Conservation (phyloP, 2,797 vertebrate genomes). For the Spheniscus humboldti region DNA sequence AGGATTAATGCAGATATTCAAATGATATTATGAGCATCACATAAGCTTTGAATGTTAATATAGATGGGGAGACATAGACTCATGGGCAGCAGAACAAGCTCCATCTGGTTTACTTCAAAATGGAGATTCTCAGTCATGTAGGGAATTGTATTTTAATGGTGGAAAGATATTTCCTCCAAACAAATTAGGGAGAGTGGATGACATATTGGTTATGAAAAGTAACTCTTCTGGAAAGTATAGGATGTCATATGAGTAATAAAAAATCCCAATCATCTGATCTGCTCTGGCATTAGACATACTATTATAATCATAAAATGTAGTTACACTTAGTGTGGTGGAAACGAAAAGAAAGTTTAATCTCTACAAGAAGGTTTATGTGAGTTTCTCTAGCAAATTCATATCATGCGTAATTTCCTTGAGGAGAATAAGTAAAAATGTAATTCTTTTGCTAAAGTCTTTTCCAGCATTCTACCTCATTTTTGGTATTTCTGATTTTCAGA, state of each 20-base stretch:
- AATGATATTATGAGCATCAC: background rate
- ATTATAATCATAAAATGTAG: background rate
- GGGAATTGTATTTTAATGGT: background rate
- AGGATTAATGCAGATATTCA: background rate
- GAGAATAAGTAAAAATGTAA: background rate
- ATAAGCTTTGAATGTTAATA: background rate
- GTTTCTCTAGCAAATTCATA: background rate
- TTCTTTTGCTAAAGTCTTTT: background rate
- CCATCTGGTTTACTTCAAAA: background rate
- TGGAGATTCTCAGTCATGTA: background rate
- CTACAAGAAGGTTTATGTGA: background rate
- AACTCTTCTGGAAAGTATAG: background rate
- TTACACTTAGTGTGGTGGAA: background rate
- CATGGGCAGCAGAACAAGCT: background rate
- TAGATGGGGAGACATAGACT: background rate
- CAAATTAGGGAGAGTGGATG: background rate
- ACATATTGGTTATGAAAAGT: background rate
- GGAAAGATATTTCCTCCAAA: background rate
- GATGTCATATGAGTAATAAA: background rate
- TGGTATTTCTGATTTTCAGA: background rate
- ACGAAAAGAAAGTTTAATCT: background rate
- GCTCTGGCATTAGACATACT: background rate
- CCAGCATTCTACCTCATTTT: background rate
- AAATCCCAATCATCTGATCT: background rate
- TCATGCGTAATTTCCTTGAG: background rate